Evolutionary conservation across 1,140 invertebrate species (phyloP), one percentile per base, ranked within the genome.

Genomic region (Ptiloglossa arizonensis): DNA sequence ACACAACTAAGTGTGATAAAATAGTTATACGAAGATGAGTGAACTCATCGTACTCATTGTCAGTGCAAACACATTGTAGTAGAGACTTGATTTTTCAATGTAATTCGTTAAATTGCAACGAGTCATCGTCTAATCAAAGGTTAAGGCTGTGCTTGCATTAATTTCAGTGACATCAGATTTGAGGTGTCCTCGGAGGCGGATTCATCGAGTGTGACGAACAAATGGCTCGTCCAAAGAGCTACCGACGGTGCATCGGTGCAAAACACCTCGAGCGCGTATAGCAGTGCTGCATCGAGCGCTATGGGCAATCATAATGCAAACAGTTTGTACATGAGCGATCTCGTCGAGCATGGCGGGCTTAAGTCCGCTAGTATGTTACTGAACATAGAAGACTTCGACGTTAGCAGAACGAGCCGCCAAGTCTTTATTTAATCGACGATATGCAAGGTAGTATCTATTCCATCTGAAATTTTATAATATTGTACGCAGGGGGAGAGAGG

Each of bases 251-350:
- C 90, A 22, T 93, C 91, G 6, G 90, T 91, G 38, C 91, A 90
- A 80, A 93, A 93, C 76, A 92, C 91, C 60, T 93, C 91, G 24
- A 92, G 91, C 70, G 91, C 92, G 29, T 92, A 93, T 59, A 93
- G 90, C 66, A 92, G 92, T 70, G 91, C 91, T 24, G 89, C 91
- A 38, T 93, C 92, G 3, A 93, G 91, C 80, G 90, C 91, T 32
- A 93, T 92, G 90, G 91, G 88, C 29, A 92, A 92, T 85, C 91
- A 92, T 66, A 89, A 90, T 80, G 82, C 86, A 11, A 90, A 90
- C 69, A 90, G 83, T 75, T 81, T 89, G 60, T 93, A 91, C 79
- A 68, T 90, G 54, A 81, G 85, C 22, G 89, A 93, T 68, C 81
- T 89, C 29, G 86, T 87, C 75, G 87, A 90, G 78, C 82, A 87